Conservation (phyloP, 2,888 invertebrate genomes). For the Hesperia comma region DNA sequence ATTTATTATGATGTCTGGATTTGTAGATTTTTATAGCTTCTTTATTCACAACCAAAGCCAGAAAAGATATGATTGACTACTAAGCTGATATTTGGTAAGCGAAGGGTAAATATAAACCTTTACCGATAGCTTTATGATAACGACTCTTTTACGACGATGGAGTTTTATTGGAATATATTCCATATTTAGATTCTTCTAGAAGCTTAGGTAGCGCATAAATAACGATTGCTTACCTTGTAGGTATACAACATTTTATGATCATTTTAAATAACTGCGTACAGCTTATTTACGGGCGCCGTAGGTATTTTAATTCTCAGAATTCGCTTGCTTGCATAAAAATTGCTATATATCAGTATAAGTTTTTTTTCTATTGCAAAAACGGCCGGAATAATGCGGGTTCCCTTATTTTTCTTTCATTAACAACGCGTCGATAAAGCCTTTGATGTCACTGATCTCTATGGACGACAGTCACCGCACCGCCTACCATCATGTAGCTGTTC, state of each 20-base stretch:
- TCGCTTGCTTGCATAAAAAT: no score
- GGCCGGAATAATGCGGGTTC: neutral
- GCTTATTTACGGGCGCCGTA: no score
- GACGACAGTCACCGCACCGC: no score
- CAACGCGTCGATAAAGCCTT: no score
- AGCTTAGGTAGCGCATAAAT: no score
- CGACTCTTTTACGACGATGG: conserved; percentile 16
- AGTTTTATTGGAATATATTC: conserved; percentile 25
- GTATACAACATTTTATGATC: neutral
- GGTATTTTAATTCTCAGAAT: no score
- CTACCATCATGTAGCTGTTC: no score
- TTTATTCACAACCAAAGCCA: conserved; percentile 9
- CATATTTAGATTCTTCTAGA: neutral
- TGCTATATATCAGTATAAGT: neutral
- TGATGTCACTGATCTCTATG: no score
- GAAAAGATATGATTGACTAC: conserved; percentile 5
- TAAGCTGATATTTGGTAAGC: conserved; percentile 1
- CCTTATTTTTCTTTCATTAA: no score
- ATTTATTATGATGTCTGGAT: no score
- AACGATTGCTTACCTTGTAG: neutral
- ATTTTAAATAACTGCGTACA: neutral
- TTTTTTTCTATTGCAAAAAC: neutral
- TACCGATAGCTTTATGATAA: conserved; percentile 30
- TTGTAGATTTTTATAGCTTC: no score
- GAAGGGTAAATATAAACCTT: conserved; percentile 23